These are phyloP conservation scores for Spilosoma lubricipeda DNA, from an alignment of 2,888 invertebrate genomes.

Conservation along the genomic window DNA sequence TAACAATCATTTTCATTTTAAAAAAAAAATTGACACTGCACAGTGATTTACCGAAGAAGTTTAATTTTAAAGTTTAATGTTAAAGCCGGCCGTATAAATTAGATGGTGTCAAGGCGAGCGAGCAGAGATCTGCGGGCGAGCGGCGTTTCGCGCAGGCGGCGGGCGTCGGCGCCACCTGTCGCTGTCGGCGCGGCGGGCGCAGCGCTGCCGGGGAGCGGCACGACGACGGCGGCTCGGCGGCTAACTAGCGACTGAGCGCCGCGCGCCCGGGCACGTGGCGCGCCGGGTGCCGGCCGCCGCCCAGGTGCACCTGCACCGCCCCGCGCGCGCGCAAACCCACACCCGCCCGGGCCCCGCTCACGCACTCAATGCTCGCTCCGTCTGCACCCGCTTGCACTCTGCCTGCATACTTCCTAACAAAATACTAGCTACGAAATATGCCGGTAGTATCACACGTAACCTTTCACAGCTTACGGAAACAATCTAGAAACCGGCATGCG, in stretches of 20 bases:
- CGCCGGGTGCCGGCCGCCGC: slow-evolving; percentile 76
- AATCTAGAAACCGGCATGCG: slow-evolving; percentile 16
- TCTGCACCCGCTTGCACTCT: slow-evolving; percentile 54
- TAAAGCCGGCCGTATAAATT: slow-evolving; percentile 66
- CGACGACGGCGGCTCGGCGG: slow-evolving; percentile 59
- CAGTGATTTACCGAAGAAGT: slow-evolving; percentile 65
- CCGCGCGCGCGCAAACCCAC: slow-evolving; percentile 29
- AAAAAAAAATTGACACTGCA: slow-evolving; percentile 67
- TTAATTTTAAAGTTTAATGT: slow-evolving; percentile 73
- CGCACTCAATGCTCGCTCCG: slow-evolving; percentile 36
- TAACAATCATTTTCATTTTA: slow-evolving; percentile 56
- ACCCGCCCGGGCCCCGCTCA: slow-evolving; percentile 35
- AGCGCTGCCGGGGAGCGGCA: slow-evolving; percentile 46
- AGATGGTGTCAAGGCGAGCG: slow-evolving; percentile 49
- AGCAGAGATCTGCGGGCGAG: slow-evolving; percentile 54
- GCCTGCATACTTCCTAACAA: slow-evolving; percentile 43
- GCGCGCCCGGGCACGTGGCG: slow-evolving; percentile 78
- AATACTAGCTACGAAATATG: slow-evolving; percentile 35
- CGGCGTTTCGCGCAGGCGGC: slow-evolving; percentile 73
- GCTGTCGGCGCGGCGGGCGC: slow-evolving; percentile 60
- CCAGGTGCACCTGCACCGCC: slow-evolving; percentile 78
- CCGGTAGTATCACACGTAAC: slow-evolving; percentile 8
- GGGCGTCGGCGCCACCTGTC: slow-evolving; percentile 78
- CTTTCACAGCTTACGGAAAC: slow-evolving; percentile 15
- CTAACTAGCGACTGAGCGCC: slow-evolving; percentile 72